A percentile compares a stretch with the other conserved stretches of the same genome.
Conservation (phyloP, 1,140 invertebrate genomes). For the Diplogasteroides magnus region DNA sequence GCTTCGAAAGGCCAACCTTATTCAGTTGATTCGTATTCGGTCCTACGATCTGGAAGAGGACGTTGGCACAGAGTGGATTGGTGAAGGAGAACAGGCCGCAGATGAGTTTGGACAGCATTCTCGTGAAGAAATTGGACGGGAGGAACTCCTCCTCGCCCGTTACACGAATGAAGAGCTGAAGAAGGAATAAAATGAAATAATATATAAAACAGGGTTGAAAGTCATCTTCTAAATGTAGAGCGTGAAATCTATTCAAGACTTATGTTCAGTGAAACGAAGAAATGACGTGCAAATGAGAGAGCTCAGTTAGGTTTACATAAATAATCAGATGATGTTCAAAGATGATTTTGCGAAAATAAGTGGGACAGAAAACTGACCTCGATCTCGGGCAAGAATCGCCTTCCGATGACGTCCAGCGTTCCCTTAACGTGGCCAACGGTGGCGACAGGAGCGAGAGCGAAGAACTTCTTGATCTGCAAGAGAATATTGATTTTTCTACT, state of each 20-base stretch:
- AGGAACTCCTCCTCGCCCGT: neutral
- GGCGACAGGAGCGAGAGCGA: neutral
- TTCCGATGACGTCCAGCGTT: neutral
- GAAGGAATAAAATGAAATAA: too few relatives aligned
- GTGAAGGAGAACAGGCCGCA: neutral
- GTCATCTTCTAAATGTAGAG: too few relatives aligned
- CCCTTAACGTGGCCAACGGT: neutral
- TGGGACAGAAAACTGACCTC: too few relatives aligned
- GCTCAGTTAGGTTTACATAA: too few relatives aligned
- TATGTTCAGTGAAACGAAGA: too few relatives aligned
- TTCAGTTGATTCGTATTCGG: neutral
- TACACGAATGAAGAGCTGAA: neutral
- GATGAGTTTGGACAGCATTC: neutral
- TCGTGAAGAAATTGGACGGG: neutral
- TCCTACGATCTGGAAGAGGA: neutral
- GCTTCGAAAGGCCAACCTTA: too few relatives aligned
- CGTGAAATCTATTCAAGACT: too few relatives aligned
- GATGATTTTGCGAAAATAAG: too few relatives aligned
- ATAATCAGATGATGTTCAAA: too few relatives aligned
- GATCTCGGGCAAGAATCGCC: neutral
- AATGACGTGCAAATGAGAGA: too few relatives aligned
- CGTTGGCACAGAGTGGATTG: neutral
- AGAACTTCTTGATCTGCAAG: neutral
- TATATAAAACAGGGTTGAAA: too few relatives aligned
- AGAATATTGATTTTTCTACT: neutral